A percentile compares a stretch with the other conserved stretches of the same genome.
Evolutionary conservation across 1,140 invertebrate genomes (phyloP).

Genomic region (Palaemon carinicauda): DNA sequence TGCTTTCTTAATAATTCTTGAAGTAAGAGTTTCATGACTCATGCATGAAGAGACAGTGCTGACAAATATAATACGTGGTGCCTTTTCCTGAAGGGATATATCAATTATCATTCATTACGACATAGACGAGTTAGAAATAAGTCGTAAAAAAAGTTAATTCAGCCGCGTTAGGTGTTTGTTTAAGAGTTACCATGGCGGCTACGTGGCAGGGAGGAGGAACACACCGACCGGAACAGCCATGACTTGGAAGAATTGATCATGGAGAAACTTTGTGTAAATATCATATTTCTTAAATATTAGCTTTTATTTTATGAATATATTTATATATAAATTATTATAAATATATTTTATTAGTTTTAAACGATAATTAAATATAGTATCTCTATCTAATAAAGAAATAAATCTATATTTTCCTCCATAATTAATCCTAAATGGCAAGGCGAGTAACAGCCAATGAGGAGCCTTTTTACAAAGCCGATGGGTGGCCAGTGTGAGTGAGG

Average conservation of each 20-base stretch:
- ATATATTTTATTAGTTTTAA: too few relatives aligned
- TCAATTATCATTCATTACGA: neutral
- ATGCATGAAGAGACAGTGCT: too few relatives aligned
- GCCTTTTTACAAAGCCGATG: slow-evolving; percentile 6
- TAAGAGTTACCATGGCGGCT: slow-evolving; percentile 54
- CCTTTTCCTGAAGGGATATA: neutral
- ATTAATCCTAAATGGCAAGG: neutral
- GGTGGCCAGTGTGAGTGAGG: slow-evolving; percentile 48
- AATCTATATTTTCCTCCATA: neutral
- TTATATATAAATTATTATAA: too few relatives aligned
- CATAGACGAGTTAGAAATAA: too few relatives aligned
- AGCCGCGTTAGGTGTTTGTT: slow-evolving; percentile 53
- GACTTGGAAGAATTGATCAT: neutral
- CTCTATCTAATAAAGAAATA: neutral
- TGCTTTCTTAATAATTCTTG: too few relatives aligned
- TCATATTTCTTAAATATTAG: neutral
- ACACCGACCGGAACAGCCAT: slow-evolving; percentile 44
- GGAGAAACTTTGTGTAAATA: neutral
- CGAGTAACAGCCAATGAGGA: slow-evolving; percentile 12
- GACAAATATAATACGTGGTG: too few relatives aligned
- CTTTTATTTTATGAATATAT: too few relatives aligned
- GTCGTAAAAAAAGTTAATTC: slow-evolving; percentile 1
- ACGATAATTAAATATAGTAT: too few relatives aligned
- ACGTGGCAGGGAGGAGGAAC: slow-evolving; percentile 49
- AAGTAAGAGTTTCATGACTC: too few relatives aligned